A percentile compares a stretch with the other conserved stretches of the same genome.
Evolutionary conservation across 2,113 vertebrate species (phyloP).

Genomic region (Alectura lathami): DNA sequence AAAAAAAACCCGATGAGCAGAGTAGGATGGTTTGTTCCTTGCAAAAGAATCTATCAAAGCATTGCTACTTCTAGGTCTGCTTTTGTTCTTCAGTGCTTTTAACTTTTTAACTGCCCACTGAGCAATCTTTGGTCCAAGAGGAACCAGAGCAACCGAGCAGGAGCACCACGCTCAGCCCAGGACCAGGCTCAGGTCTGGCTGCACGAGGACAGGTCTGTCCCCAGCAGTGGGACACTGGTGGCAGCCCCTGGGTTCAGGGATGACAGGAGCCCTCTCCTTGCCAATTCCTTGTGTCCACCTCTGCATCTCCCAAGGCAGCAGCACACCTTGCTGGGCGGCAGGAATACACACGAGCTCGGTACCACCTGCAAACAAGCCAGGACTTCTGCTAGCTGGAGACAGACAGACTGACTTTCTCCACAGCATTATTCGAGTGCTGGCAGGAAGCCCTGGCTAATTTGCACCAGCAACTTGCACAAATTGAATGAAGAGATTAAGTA

Average conservation of each 20-base stretch:
- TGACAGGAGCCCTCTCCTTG: background rate
- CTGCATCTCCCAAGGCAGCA: background rate
- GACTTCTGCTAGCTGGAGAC: background rate
- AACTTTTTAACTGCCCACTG: background rate
- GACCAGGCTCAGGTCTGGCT: fast-evolving
- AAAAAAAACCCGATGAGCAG: background rate
- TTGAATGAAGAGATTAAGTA: background rate
- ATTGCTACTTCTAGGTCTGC: background rate
- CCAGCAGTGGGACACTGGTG: background rate
- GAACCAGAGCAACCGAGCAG: background rate
- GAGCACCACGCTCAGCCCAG: background rate
- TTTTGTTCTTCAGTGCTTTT: background rate
- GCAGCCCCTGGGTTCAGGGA: background rate
- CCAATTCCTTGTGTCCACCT: background rate
- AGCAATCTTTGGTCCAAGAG: background rate
- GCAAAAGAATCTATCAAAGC: fast-evolving
- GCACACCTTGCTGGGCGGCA: background rate
- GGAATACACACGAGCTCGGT: background rate
- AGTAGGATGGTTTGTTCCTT: background rate
- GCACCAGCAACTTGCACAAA: background rate
- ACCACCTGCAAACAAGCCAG: slow-evolving; percentile 50
- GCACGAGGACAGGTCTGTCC: background rate
- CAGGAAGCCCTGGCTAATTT: background rate
- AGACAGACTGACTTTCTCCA: background rate
- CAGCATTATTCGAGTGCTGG: background rate